phyloP scores from a whole-genome alignment of 2,113 vertebrate species.

The Calidris pugnax region DNA sequence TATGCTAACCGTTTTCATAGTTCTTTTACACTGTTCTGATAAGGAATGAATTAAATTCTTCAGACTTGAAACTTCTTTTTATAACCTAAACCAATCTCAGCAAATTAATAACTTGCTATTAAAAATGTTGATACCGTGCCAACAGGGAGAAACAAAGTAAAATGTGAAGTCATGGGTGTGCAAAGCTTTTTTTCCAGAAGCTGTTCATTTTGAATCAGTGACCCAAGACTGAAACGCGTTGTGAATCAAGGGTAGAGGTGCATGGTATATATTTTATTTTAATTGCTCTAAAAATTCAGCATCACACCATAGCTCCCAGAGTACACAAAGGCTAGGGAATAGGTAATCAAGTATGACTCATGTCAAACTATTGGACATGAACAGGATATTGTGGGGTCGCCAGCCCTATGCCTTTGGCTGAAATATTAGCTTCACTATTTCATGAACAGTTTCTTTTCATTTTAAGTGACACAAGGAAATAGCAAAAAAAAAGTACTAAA shows the following conservation, averaged over 20 bases:
- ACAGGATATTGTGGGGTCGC: not conserved
- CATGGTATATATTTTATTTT: not conserved
- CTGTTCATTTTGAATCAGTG: not conserved
- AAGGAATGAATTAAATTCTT: not conserved
- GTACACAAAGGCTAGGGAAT: not conserved
- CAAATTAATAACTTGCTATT: not conserved
- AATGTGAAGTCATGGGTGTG: not conserved
- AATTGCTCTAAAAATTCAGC: constrained; percentile 1
- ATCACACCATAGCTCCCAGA: not conserved
- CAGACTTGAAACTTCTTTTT: not conserved
- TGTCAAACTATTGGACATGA: constrained; percentile 3
- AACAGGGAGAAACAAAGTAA: not conserved
- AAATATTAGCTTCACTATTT: not conserved
- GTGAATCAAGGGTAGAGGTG: not conserved
- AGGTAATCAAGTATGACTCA: constrained; percentile 8
- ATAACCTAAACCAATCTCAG: not conserved
- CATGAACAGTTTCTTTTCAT: not conserved
- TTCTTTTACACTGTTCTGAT: not conserved
- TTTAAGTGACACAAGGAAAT: not conserved
- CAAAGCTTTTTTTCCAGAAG: not conserved
- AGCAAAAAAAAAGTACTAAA: not conserved
- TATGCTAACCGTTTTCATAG: not conserved
- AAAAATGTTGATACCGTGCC: not conserved
- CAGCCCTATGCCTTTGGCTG: not conserved
- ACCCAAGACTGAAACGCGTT: not conserved